Base-by-base conservation (phyloP, 2,113 vertebrate species). In the Hyla sarda region DNA sequence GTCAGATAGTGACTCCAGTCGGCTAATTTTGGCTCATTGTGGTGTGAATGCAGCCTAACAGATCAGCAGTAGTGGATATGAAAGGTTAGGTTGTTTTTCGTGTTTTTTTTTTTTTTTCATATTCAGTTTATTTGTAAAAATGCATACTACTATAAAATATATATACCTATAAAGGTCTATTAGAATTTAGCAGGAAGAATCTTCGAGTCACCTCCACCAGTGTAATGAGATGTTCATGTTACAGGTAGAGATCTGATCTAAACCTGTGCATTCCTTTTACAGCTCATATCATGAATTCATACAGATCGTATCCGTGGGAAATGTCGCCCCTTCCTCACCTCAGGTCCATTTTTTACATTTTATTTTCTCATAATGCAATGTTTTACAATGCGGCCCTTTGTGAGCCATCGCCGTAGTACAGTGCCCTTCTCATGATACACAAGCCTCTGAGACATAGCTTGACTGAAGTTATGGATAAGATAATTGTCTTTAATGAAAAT, bases 401-500 rank as follows among this genome's bases (percentile, higher is more conserved):
- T 84, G 54, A 74, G 67, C 50, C 52, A 28, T 25, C 23, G 11
- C 8, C 8, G 50, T 30, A 2, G 65, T 71, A 82, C 52, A 45
- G 52, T 45, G 23, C 17, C 54, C 3, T 30, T 47, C 71, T 62
- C 82, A 75, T 62, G 71, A 62, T 34, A 72, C 41, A 13, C 47
- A 11, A 50, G 45, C 52, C 81, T 82, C 54, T 82, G 25, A 84
- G 54, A 60, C 34, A 45, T 25, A 41, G 30, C 52, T 32, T 62
- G 71, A 75, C 82, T 60, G 82, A 75, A 56, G 82, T 75, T 84
- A 75, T 75, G 41, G 54, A 41, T 3, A 48, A 84, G 54, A 75
- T 84, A 84, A 84, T 84, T 84, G 82, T 75, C 82, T 62, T 60
- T 73, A 75, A 56, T 84, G 71, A 72, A 83, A 83, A 54, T 54